A percentile compares a stretch with the other conserved stretches of the same genome.
Conservation (phyloP, 2,797 vertebrate genomes). For the Ptychobarbus kaznakovi region DNA sequence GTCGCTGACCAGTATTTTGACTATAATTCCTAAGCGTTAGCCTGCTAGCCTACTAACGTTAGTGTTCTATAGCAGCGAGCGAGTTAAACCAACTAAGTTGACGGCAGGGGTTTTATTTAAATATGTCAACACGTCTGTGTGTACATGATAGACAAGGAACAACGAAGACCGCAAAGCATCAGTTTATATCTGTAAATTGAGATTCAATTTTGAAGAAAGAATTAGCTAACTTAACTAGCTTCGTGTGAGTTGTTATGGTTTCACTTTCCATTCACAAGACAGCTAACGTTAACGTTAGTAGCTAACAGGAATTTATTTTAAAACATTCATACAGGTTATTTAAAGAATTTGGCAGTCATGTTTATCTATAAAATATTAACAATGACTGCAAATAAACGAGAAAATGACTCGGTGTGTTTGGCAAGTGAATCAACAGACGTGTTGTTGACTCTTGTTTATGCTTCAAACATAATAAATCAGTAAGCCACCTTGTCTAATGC, state of each 20-base stretch:
- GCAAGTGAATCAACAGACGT: not conserved
- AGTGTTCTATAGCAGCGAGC: not conserved
- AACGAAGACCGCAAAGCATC: not conserved
- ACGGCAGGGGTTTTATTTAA: not conserved
- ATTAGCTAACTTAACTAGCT: not conserved
- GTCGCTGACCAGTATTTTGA: not conserved
- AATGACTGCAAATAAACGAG: not conserved
- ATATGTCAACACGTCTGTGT: not conserved
- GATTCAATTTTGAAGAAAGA: not conserved
- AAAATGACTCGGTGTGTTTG: not conserved
- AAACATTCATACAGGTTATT: not conserved
- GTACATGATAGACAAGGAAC: not conserved
- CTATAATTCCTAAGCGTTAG: slow-evolving; percentile 11
- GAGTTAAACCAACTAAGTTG: not conserved
- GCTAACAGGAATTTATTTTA: not conserved
- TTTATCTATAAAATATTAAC: not conserved
- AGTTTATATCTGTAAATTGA: not conserved
- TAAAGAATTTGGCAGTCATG: slow-evolving; percentile 2
- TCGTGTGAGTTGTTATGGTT: slow-evolving; percentile 38
- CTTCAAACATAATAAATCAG: slow-evolving; percentile 11
- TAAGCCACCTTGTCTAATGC: not conserved
- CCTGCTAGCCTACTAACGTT: slow-evolving; percentile 8
- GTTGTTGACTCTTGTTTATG: not conserved
- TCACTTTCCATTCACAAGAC: slow-evolving; percentile 24
- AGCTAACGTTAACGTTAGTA: not conserved